Percentiles rank a stretch among this genome's conserved stretches.
Conservation (phyloP, 2,888 invertebrate species). For the Adela reaumurella region DNA sequence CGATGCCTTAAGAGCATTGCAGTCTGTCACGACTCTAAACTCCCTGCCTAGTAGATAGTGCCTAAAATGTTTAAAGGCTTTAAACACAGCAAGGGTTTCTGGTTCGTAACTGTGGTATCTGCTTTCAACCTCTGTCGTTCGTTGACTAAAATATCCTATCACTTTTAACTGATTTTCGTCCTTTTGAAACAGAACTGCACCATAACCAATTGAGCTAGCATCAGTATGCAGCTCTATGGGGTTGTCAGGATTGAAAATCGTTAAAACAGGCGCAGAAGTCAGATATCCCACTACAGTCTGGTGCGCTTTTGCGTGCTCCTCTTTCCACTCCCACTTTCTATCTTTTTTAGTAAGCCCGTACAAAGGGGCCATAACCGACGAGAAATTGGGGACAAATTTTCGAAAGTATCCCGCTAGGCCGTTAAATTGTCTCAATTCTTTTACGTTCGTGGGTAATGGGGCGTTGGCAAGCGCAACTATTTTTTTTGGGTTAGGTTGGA, state of each 20-base stretch:
- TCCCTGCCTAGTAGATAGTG: background rate
- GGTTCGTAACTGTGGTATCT: constrained; percentile 9
- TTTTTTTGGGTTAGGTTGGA: constrained; percentile 7
- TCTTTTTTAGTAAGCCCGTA: constrained; percentile 6
- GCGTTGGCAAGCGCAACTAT: constrained; percentile 7
- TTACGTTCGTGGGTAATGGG: constrained; percentile 8
- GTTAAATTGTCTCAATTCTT: constrained; percentile 12
- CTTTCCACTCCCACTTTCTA: constrained; percentile 8
- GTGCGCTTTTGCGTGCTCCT: constrained; percentile 6
- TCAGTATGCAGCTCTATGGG: constrained; percentile 12
- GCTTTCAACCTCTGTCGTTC: constrained; percentile 6
- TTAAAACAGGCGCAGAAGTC: constrained; percentile 7
- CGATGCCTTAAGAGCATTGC: background rate
- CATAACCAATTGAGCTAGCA: constrained; percentile 11
- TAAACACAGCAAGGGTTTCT: constrained; percentile 8
- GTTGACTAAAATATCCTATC: constrained; percentile 6
- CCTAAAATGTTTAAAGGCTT: background rate
- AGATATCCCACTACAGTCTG: constrained; percentile 5
- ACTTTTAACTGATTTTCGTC: background rate
- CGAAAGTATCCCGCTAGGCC: constrained; percentile 14
- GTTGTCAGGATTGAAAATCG: constrained; percentile 7
- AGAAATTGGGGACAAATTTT: constrained; percentile 8
- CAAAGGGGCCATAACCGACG: constrained; percentile 5
- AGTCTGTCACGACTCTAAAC: constrained; percentile 1
- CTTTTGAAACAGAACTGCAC: constrained; percentile 9